Conservation (phyloP, 2,113 vertebrate genomes). For the Plectropomus leopardus region DNA sequence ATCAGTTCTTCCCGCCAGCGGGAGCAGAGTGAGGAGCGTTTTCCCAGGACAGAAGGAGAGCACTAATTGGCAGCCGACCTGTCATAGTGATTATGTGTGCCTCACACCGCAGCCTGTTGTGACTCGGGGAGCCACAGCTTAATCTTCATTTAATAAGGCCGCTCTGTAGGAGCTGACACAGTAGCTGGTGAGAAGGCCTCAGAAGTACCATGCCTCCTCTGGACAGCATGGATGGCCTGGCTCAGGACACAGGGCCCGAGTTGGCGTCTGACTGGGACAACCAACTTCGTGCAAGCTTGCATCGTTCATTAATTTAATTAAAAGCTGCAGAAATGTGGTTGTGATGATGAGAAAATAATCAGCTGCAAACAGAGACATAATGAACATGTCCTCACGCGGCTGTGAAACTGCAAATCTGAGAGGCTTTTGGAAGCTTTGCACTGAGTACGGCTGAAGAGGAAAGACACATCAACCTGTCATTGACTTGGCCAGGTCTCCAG, state of each 20-base stretch:
- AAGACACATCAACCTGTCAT: slow-evolving; percentile 75
- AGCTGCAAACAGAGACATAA: background rate
- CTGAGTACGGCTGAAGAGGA: slow-evolving; percentile 47
- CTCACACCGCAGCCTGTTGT: slow-evolving; percentile 78
- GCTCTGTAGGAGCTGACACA: slow-evolving; percentile 79
- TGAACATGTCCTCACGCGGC: slow-evolving; percentile 19
- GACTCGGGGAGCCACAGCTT: slow-evolving; percentile 80
- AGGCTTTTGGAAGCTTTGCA: slow-evolving; percentile 41
- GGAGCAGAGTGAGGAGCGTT: slow-evolving; percentile 66
- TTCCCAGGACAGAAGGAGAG: slow-evolving; percentile 82
- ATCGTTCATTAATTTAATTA: slow-evolving; percentile 39
- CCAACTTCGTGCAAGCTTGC: slow-evolving; percentile 4
- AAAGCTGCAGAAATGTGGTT: slow-evolving; percentile 17
- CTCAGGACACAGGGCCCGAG: slow-evolving; percentile 33
- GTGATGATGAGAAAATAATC: slow-evolving; percentile 3
- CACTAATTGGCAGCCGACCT: slow-evolving; percentile 81
- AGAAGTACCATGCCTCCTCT: slow-evolving; percentile 53
- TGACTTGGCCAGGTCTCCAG: slow-evolving; percentile 56
- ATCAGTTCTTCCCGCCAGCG: slow-evolving; percentile 76
- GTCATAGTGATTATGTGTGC: slow-evolving; percentile 81
- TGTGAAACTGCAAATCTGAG: slow-evolving; percentile 21
- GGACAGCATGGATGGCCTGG: slow-evolving; percentile 45
- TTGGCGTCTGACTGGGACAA: slow-evolving; percentile 21
- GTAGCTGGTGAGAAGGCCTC: slow-evolving; percentile 69
- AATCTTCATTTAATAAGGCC: slow-evolving; percentile 88